Evolutionary conservation across 2,888 invertebrate genomes (phyloP), one percentile per base, ranked within the genome.

Genomic region (Acanthosoma haemorrhoidale): DNA sequence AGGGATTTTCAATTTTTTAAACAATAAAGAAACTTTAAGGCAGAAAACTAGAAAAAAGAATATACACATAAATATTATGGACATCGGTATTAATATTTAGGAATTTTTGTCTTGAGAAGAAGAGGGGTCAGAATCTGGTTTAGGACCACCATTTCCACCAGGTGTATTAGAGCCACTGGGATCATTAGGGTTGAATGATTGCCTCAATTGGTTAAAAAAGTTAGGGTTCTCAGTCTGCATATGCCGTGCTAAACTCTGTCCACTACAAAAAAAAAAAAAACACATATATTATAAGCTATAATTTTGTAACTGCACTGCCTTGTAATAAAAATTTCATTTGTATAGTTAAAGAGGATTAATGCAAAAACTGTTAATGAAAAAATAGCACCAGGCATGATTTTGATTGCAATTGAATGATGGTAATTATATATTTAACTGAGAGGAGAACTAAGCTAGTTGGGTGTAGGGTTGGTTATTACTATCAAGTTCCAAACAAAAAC

Each of bases 221-320:
- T 31, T 59, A 6, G 72, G 72, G n/a, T 70, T 68, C 41, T 72
- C 72, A 16, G 21, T 38, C 9, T 70, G 68, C 70, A 72, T 70
- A 3, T 67, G 70, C 34, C 70, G 60, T 25, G 72, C 72, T 11
- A 72, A 59, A 21, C 58, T 36, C 38, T 72, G 72, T n/a, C 72
- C 72, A 21, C 72, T 72, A 63, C n/a, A 51, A 60, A 36, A 72
- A 57, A 36, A 41, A 70, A 6, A 70, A 36, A 43, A 69, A 61
- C 2, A 51, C 21, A 51, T 25, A n/a, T n/a, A n/a, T n/a, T n/a
- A n/a, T n/a, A n/a, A n/a, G n/a, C n/a, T n/a, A n/a, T n/a, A n/a
- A n/a, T n/a, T n/a, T n/a, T n/a, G n/a, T n/a, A n/a, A n/a, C n/a
- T n/a, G n/a, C n/a, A n/a, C n/a, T n/a, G n/a, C n/a, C n/a, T n/a